A percentile compares a stretch with the other conserved stretches of the same genome.
phyloP scores from a whole-genome alignment of 2,888 invertebrate genomes.

The Augiades crinisus region DNA sequence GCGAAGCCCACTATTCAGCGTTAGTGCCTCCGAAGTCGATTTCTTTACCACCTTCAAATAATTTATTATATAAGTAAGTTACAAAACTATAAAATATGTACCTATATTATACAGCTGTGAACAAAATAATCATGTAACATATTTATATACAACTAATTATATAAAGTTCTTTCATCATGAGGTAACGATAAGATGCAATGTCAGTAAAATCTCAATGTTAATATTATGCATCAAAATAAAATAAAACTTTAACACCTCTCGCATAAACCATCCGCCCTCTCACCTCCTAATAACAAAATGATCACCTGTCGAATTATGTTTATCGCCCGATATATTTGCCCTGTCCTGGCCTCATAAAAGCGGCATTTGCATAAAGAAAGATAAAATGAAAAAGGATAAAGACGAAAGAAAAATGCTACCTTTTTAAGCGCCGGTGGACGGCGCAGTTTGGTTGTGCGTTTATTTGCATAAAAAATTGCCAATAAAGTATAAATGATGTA shows the following conservation, averaged over 20 bases:
- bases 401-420: constrained; percentile 1
- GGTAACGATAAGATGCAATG: no score
- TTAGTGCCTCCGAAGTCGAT: no score
- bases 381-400: not conserved
- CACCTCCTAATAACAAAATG: constrained; percentile 27
- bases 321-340: constrained; percentile 25
- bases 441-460: constrained; percentile 4
- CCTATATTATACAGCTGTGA: no score
- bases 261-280: constrained; percentile 11
- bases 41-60: no score
- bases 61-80: no score
- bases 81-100: no score
- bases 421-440: constrained; percentile 10
- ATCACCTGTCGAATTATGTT: constrained; percentile 26
- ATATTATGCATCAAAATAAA: not conserved
- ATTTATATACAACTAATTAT: no score
- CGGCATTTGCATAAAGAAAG: constrained; percentile 19
- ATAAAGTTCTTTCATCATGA: no score
- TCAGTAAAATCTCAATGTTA: no score
- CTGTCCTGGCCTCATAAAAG: constrained; percentile 20
- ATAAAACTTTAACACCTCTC: not conserved
- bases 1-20: no score
- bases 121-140: no score
- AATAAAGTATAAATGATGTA: no score
- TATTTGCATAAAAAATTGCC: constrained; percentile 27